Base-by-base conservation (phyloP, 2,888 invertebrate species). In the Frankliniella intonsa region DNA sequence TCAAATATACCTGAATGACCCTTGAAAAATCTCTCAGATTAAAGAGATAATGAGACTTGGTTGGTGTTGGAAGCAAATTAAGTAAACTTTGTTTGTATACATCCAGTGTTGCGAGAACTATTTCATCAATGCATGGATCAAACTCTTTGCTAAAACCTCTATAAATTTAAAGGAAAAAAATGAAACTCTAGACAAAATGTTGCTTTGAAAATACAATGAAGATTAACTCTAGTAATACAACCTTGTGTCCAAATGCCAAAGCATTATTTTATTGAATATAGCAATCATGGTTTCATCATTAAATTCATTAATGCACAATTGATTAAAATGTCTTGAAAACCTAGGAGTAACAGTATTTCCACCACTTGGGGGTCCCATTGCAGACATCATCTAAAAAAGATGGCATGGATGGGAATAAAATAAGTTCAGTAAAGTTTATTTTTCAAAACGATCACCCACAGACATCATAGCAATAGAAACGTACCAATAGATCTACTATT, bases 161-260 rank as follows among this genome's bases (percentile, higher is more conserved):
- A 88, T 82, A 89, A 88, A 84, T 80, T 81, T 65, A 69, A 81
- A 22, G 76, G n/a, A 82, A 82, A 17, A 50, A 62, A 65, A 14
- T 25, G 3, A 50, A 80, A 10, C n/a, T 22, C 27, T 50, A 19
- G 22, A 82, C 49, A 14, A 82, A 25, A 19, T 0, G 19, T 76
- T 80, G 50, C 81, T 49, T 50, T 19, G 19, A 81, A 62, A 81
- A 27, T 27, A 65, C 27, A 81, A 79, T 81, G 0, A 3, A 80
- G 38, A 82, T 19, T 14, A 3, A 38, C 38, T 38, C 3, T 81
- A 50, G 51, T 62, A 12, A 80, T 82, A 27, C 25, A 82, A 90
- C 97, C 94, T 94, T n/a, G 96, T 95, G 86, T 97, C 96, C 86
- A 98, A 92, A 90, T 98, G 98, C 98, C 98, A 98, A 51, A 96